Base-by-base conservation (phyloP, 2,888 invertebrate species). In the Hyppa rectilinea region DNA sequence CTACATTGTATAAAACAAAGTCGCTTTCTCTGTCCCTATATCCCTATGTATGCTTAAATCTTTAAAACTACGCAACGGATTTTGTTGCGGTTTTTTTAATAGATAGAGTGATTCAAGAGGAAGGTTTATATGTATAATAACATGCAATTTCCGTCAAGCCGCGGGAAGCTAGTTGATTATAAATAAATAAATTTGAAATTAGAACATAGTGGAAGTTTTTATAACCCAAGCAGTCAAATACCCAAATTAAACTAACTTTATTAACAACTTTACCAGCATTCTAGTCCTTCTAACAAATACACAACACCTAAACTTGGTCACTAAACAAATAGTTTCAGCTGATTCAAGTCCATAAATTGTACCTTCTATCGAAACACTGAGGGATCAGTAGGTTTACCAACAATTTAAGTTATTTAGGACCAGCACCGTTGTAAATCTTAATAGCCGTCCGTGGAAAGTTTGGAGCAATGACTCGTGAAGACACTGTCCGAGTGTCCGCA, bases 381-480 rank as follows among this genome's bases (percentile, higher is more conserved):
- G 80, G 84, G 83, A 84, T 80, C 78, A 71, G 85, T 85, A 88
- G 88, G 88, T 87, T 88, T 75, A 80, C 88, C 88, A 94, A 94
- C 92, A 91, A 93, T 95, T 92, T 90, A 89, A 92, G 93, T 93
- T 94, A 95, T 95, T 94, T 93, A 91, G 91, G 91, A 89, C 88
- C 85, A 87, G 86, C 76, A 84, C 87, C 87, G 88, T 87, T 93
- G 93, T 95, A 95, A 95, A 95, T 95, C 95, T 95, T 94, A 93
- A 94, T 94, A 89, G 92, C 77, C 83, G 89, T 86, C 85, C 72
- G 85, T 70, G 76, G 87, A 90, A 92, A 94, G 92, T 93, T 93
- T 90, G 84, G 89, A 81, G 89, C 93, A 94, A 92, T 93, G 93
- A 92, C 92, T 93, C 95, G 93, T 90, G 90, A 93, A 93, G 86